Base-by-base conservation (phyloP, 2,888 invertebrate genomes). In the Erebia aethiops region DNA sequence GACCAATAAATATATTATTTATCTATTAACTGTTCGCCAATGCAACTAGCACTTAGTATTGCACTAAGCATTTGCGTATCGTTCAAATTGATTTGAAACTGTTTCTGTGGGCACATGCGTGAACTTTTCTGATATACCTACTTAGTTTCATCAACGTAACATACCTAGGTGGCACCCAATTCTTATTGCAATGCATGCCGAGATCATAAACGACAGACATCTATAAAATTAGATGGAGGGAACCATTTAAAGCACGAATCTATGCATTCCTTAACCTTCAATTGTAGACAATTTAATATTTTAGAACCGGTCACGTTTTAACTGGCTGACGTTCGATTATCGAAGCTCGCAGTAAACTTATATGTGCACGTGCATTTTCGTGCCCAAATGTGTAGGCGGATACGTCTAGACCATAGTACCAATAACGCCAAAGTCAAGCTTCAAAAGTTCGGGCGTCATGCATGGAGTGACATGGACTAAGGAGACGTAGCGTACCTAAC, bases 401-500 rank as follows among this genome's bases (percentile, higher is more conserved):
- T 67, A 72, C 74, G 72, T 74, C 73, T 62, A 64, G 57, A 2
- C 26, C 43, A 43, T 43, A 43, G 43, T 46, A 11, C 46, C 11
- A 11, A 46, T 13, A 1, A 66, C 64, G 49, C 21, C 21, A 69
- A 51, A 68, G 61, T 71, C 54, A 70, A 70, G 54, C 61, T 10
- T 67, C 66, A 69, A 62, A 71, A 16, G 58, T 71, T 69, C 60
- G 65, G 71, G 62, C 74, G 72, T 76, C 74, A 73, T 67, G 57
- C 60, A 63, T n/a, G 54, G 70, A 68, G n/a, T 7, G 7, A 54
- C 60, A 63, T n/a, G 54, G 70, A 68, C 51, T 7, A n/a, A 54
- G 68, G 72, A 73, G 73, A 60, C 74, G 67, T 71, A 77, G 56
- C 70, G 74, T 72, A 75, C 35, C 35, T 26, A 35, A 7, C 77